Percentiles rank a stretch among this genome's conserved stretches.
phyloP scores from a whole-genome alignment of 2,797 vertebrate species.

The Catostomus latipinnis region DNA sequence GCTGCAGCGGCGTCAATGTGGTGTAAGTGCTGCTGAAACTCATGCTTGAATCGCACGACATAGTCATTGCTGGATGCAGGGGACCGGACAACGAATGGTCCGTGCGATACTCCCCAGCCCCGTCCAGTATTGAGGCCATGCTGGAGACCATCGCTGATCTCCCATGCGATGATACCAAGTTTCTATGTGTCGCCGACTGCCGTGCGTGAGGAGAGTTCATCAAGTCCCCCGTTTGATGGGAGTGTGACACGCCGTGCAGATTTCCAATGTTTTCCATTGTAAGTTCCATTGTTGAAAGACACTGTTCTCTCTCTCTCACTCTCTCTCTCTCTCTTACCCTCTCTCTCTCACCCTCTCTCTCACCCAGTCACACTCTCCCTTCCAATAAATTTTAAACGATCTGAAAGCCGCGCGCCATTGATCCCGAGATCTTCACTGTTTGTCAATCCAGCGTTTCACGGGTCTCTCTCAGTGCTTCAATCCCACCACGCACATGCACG shows the following conservation, averaged over 20 bases:
- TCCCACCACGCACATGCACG: conserved; percentile 64
- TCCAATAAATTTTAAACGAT: conserved; percentile 85
- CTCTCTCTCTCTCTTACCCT: conserved; percentile 66
- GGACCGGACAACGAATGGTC: conserved; percentile 83
- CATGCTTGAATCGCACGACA: conserved; percentile 95
- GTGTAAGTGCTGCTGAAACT: conserved; percentile 94
- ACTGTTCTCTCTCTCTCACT: conserved; percentile 60
- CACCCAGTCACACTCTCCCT: conserved; percentile 72
- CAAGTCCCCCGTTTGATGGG: conserved; percentile 88
- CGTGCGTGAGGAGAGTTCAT: conserved; percentile 90
- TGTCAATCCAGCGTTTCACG: conserved; percentile 84
- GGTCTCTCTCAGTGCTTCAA: conserved; percentile 67
- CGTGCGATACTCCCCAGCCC: conserved; percentile 86
- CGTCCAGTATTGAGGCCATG: conserved; percentile 95
- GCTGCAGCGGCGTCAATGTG: conserved; percentile 93
- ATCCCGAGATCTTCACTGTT: conserved; percentile 78
- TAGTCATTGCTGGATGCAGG: conserved; percentile 94
- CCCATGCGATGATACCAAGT: conserved; percentile 87
- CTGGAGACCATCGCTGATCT: conserved; percentile 93
- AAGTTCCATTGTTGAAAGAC: conserved; percentile 88
- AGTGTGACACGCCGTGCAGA: conserved; percentile 89
- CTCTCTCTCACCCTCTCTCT: conserved; percentile 67
- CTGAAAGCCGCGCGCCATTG: conserved; percentile 86
- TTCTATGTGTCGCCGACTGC: conserved; percentile 87
- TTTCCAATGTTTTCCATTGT: conserved; percentile 96